Base-by-base conservation (phyloP, 2,888 invertebrate species). In the Ecliptopera silaceata region DNA sequence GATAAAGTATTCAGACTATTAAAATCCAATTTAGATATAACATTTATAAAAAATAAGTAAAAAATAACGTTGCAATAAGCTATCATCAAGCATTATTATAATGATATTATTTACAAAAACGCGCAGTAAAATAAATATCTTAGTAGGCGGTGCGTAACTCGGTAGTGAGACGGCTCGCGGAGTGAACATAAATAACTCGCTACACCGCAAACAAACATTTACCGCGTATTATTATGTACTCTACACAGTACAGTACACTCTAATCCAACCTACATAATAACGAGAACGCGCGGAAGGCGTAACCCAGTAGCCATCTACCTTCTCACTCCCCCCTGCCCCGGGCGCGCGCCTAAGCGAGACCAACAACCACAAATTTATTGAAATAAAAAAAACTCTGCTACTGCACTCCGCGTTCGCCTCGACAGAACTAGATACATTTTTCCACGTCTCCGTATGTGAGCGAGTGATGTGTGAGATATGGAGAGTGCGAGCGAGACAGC, bases 361-460 rank as follows among this genome's bases (percentile, higher is more conserved):
- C 85, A 82, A 89, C 85, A 82, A 88, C 84, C 86, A 87, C 88
- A 89, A 90, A 91, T 90, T 91, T 90, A 91, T 91, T 89, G 87
- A 90, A 89, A 88, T 82, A 86, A 86, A 85, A 88, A 47, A 88
- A 86, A 84, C 86, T 73, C 68, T 63, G 91, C 91, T 91, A 91
- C 91, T 86, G 91, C 88, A 88, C 88, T 88, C 82, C 90, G 91
- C 91, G 82, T 88, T 66, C 85, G 87, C 82, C 82, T 86, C 84
- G 73, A 88, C 89, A 88, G 85, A 90, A 91, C 91, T 91, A 91
- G 91, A 91, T 88, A 90, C 89, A 89, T 89, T 89, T 90, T 91
- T 90, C 86, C 87, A 86, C 82, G 82, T 87, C 85, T 81, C 71
- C 72, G 77, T 69, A 86, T 65, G 76, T 61, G 78, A 88, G 74